phyloP scores from a whole-genome alignment of 2,113 vertebrate genomes.

The Athene noctua region DNA sequence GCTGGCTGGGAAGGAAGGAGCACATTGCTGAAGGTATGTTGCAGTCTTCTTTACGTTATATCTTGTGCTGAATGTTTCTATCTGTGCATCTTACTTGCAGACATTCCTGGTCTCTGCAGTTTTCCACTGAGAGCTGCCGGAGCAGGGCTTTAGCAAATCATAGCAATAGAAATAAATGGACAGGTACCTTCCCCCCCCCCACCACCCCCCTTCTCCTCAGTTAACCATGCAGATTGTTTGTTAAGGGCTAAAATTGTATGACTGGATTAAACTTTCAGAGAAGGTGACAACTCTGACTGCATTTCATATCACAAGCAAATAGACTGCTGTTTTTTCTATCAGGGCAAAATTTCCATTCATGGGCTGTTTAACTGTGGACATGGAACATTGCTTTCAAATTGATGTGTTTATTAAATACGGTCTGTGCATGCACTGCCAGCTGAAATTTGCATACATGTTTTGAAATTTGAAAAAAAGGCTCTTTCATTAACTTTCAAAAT shows the following conservation, averaged over 20 bases:
- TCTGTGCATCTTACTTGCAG: constrained; percentile 35
- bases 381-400: neutral
- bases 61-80: constrained; percentile 7
- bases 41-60: neutral
- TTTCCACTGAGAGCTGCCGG: neutral
- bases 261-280: constrained; percentile 56
- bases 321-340: neutral
- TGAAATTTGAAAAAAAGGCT: neutral
- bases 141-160: constrained; percentile 24
- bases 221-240: neutral
- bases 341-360: neutral
- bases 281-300: constrained; percentile 12
- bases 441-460: constrained; percentile 29
- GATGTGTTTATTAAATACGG: neutral
- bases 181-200: neutral
- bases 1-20: constrained; percentile 5
- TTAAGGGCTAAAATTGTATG: neutral
- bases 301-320: neutral
- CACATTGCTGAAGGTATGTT: constrained; percentile 63
- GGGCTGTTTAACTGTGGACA: neutral
- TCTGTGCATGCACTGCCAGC: neutral
- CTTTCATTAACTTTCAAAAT: constrained; percentile 43
- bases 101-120: neutral
- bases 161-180: neutral
- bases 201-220: neutral